Percentiles rank a stretch among this genome's conserved stretches.
These are phyloP conservation scores for Rhodophaea formosa DNA, from an alignment of 2,888 invertebrate species.

Conservation along the genomic window DNA sequence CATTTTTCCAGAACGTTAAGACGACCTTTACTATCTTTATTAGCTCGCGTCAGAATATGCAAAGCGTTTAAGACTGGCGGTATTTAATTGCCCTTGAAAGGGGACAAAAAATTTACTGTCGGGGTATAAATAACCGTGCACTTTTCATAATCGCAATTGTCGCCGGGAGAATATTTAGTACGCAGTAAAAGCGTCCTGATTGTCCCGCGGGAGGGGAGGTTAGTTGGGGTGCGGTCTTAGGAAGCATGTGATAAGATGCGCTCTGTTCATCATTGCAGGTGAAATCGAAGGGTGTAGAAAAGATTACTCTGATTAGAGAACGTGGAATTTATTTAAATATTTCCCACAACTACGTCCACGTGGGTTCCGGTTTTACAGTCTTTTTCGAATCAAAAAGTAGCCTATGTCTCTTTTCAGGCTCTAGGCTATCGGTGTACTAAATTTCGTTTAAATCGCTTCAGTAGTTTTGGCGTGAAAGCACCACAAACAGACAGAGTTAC, in stretches of 20 bases:
- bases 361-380: too few relatives aligned
- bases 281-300: slow-evolving; percentile 13
- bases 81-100: slow-evolving; percentile 82
- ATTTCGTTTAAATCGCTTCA: too few relatives aligned
- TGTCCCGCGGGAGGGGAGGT: slow-evolving; percentile 47
- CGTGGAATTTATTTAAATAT: not conserved
- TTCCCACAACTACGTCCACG: too few relatives aligned
- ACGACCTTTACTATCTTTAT: slow-evolving; percentile 73
- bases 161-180: slow-evolving; percentile 81
- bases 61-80: slow-evolving; percentile 76
- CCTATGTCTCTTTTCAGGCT: too few relatives aligned
- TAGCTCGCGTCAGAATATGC: slow-evolving; percentile 69
- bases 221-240: slow-evolving; percentile 50
- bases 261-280: slow-evolving; percentile 36
- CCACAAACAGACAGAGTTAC: too few relatives aligned
- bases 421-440: too few relatives aligned
- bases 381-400: too few relatives aligned
- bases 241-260: slow-evolving; percentile 40
- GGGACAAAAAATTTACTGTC: slow-evolving; percentile 78
- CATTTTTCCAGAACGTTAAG: slow-evolving; percentile 3
- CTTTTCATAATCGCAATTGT: slow-evolving; percentile 82
- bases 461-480: too few relatives aligned
- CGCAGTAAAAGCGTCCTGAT: slow-evolving; percentile 72
- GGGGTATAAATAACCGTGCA: slow-evolving; percentile 79
- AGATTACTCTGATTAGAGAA: not conserved